Conservation (phyloP, 2,888 invertebrate genomes). For the Nysson spinosus region DNA sequence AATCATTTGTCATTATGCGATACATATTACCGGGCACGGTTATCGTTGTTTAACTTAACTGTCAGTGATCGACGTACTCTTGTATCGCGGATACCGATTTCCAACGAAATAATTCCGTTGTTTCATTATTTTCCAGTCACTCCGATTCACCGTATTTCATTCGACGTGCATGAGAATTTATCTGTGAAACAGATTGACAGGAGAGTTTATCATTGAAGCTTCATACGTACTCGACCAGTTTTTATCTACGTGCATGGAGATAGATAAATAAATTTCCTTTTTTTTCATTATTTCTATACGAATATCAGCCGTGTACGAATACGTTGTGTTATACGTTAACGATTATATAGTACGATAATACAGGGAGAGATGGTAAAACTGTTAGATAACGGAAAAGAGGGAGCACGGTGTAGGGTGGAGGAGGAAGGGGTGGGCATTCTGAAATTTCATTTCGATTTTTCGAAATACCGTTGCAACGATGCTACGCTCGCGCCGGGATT, state of each 20-base stretch:
- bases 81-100: too few species aligned
- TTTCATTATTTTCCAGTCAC: background rate
- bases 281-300: slow-evolving; percentile 12
- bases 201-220: too few species aligned
- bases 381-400: background rate
- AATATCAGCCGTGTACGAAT: background rate
- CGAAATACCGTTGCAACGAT: slow-evolving; percentile 33
- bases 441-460: slow-evolving; percentile 60
- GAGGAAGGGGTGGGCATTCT: slow-evolving; percentile 3
- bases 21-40: too few species aligned
- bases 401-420: background rate
- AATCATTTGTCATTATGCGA: too few species aligned
- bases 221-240: slow-evolving; percentile 2
- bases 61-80: too few species aligned
- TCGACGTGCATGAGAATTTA: slow-evolving; percentile 2
- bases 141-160: slow-evolving; percentile 3
- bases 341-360: background rate
- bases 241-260: background rate
- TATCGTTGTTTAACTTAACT: too few species aligned
- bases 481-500: slow-evolving; percentile 63
- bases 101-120: slow-evolving; percentile 27
- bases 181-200: background rate
- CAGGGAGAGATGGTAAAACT: background rate
- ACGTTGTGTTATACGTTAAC: slow-evolving; percentile 2
- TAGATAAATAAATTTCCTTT: slow-evolving; percentile 9